Percentiles rank a stretch among this genome's conserved stretches.
Evolutionary conservation across 2,888 invertebrate species (phyloP).

Genomic region (Caenorhabditis uteleia): DNA sequence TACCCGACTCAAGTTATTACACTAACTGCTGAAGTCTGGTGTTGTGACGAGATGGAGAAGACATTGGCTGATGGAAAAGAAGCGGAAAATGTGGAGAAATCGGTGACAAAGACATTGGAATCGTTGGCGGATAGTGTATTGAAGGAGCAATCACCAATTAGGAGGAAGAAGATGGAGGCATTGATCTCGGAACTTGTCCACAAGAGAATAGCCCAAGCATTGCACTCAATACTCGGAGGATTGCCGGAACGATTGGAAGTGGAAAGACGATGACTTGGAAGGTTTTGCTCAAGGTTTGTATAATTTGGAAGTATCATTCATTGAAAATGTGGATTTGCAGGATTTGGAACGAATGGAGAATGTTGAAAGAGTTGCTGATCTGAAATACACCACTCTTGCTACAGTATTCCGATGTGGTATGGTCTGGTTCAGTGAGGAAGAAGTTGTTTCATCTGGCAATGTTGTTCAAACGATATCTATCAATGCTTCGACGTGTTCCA

Average conservation of each 20-base stretch:
- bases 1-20: conserved; percentile 89
- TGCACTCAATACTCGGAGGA: conserved; percentile 82
- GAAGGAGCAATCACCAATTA: conserved; percentile 92
- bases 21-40: conserved; percentile 87
- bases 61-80: conserved; percentile 34
- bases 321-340: conserved; percentile 65
- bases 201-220: conserved; percentile 93
- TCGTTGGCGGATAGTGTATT: conserved; percentile 96
- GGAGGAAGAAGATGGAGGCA: conserved; percentile 93
- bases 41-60: conserved; percentile 41
- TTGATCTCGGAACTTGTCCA: conserved; percentile 99
- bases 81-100: conserved; percentile 72
- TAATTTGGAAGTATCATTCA: background rate
- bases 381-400: conserved; percentile 95
- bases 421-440: conserved; percentile 99
- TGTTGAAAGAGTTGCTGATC: conserved; percentile 93
- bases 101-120: conserved; percentile 89
- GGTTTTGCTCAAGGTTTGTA: conserved; percentile 76
- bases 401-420: conserved; percentile 99
- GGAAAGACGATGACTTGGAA: conserved; percentile 72
- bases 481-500: conserved; percentile 75
- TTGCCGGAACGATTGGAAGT: conserved; percentile 77
- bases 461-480: conserved; percentile 95
- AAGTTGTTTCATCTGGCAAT: conserved; percentile 95
- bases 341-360: conserved; percentile 73